Percentiles rank a stretch among this genome's conserved stretches.
Conservation (phyloP, 2,888 invertebrate genomes). For the Ischnus inquisitorius region DNA sequence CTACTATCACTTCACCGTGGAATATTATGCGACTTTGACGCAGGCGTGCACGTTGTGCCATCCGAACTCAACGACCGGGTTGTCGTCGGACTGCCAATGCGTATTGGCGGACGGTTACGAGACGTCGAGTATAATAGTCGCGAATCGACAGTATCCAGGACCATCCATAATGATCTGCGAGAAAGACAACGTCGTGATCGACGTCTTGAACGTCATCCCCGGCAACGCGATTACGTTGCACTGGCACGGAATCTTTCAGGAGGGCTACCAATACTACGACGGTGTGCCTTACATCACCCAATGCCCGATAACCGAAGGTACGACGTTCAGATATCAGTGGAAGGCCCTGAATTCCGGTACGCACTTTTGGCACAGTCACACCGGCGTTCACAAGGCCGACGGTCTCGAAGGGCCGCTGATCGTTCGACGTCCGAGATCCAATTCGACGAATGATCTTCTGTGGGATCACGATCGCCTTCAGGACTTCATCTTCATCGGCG, state of each 20-base stretch:
- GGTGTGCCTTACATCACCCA: slow-evolving; percentile 96
- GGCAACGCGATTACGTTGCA: slow-evolving; percentile 95
- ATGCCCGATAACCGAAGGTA: slow-evolving; percentile 94
- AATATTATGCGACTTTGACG: slow-evolving; percentile 92
- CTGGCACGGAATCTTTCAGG: slow-evolving; percentile 96
- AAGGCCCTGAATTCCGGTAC: slow-evolving; percentile 66
- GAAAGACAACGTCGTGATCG: slow-evolving; percentile 94
- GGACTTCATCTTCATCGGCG: slow-evolving; percentile 68
- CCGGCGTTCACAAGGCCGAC: slow-evolving; percentile 70
- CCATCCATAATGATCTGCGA: slow-evolving; percentile 92
- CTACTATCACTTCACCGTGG: slow-evolving; percentile 95
- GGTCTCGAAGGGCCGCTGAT: slow-evolving; percentile 68
- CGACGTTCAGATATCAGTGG: slow-evolving; percentile 86
- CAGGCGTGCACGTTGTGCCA: slow-evolving; percentile 73
- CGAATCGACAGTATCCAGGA: slow-evolving; percentile 75
- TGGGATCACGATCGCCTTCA: slow-evolving; percentile 69
- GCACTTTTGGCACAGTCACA: slow-evolving; percentile 72
- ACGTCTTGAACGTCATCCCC: slow-evolving; percentile 94
- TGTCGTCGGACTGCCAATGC: slow-evolving; percentile 73
- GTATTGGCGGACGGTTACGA: slow-evolving; percentile 72
- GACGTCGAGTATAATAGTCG: slow-evolving; percentile 60
- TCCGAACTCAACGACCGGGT: slow-evolving; percentile 68
- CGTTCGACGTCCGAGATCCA: slow-evolving; percentile 58
- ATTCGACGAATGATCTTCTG: slow-evolving; percentile 56
- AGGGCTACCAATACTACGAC: slow-evolving; percentile 94